Base-by-base conservation (phyloP, 2,797 vertebrate genomes). In the Eulemur rubriventer region DNA sequence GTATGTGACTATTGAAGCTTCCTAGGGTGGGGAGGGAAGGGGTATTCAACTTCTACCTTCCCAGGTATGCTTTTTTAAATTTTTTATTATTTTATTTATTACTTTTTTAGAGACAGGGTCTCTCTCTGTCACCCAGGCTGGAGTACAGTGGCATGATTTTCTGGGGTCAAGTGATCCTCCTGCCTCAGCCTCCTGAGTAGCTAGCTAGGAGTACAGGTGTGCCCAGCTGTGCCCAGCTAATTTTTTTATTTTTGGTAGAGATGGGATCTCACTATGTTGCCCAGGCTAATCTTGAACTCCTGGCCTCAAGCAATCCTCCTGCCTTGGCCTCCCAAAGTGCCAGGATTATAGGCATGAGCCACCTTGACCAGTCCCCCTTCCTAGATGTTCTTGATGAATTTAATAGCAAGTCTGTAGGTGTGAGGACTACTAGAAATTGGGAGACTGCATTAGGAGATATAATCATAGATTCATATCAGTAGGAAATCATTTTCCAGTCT, bases 361-460 rank as follows among this genome's bases (percentile, higher is more conserved):
- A 65, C 63, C 63, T 65, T 65, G 63, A 33, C 63, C 4, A 17
- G 33, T 33, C 16, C 17, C 0, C 46, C n/a, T 33, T 91, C 20
- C 67, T 26, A 80, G 46, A 89, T 79, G 83, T 43, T 59, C 52
- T 81, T 85, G 65, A 84, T 86, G 43, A 81, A 35, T 76, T 95
- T 73, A 78, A 61, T 41, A 61, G 55, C 35, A 91, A 89, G 24
- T 96, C 63, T 69, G 18, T 86, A 86, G 35, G 7, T 86, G 18
- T 43, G 26, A 96, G 26, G 55, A 81, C 52, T 84, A 70, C 76
- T 96, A 63, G 20, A 96, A 85, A 88, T 48, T 46, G 22, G 59
- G 16, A 63, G 81, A 81, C 11, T 85, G 8, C 28, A 70, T 76
- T 86, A 89, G 22, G 41, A 75, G 50, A 67, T 76, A 67, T 24